Evolutionary conservation across 2,888 invertebrate genomes (phyloP), one percentile per base, ranked within the genome.

Genomic region (Pristionchus fissidentatus): DNA sequence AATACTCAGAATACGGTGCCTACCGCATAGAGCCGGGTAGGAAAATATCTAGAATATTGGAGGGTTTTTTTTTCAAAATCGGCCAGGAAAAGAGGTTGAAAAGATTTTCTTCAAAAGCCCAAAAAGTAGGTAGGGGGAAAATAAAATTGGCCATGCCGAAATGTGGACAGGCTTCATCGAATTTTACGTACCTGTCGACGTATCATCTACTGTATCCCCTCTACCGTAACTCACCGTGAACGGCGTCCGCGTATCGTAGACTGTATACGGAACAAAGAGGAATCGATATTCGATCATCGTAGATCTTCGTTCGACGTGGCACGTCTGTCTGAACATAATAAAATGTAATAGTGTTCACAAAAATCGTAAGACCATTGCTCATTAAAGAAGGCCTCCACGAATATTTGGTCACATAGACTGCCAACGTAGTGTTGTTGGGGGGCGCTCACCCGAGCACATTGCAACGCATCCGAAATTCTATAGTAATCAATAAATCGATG

Each of bases 281-380:
- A 13, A 85, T 73, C 41, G 55, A 60, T 22, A 84, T 52, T 41
- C 77, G 83, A 62, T 89, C 88, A 57, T 89, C 88, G 84, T 86
- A 85, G 49, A 87, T 66, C 49, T 73, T 85, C n/a, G 85, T 86
- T 49, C 86, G 82, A 82, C 85, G 86, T 0, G 88, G 88, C 10
- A 87, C 38, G 19, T 86, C 84, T 55, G 57, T 46, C 86, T 88
- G 80, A 82, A 87, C n/a, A 66, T 1, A 19, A 32, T 10, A 62
- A 62, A n/a, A 2, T 0, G 0, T 22, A 57, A 10, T 10, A n/a
- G n/a, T n/a, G n/a, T n/a, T n/a, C n/a, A n/a, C n/a, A n/a, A n/a
- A n/a, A n/a, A n/a, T n/a, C n/a, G n/a, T n/a, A n/a, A n/a, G n/a
- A n/a, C n/a, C n/a, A n/a, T n/a, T n/a, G n/a, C n/a, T n/a, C n/a